Base-by-base conservation (phyloP, 2,113 vertebrate genomes). In the Erythrolamprus reginae region DNA sequence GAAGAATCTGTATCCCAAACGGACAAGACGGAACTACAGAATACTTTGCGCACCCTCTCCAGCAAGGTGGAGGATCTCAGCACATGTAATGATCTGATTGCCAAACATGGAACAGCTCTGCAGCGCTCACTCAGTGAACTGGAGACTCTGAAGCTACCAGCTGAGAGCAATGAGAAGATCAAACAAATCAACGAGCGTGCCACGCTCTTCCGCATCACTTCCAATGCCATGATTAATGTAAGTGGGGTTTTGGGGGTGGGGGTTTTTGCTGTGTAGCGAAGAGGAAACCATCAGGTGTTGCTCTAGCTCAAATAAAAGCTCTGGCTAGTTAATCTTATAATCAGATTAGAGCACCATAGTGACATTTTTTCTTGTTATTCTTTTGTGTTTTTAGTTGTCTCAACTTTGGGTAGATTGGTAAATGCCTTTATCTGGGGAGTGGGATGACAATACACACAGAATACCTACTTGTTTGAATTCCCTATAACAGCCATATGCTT, bases 171-270 rank as follows among this genome's bases (percentile, higher is more conserved):
- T 0, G 99, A 99, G 33, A 99, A 99, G 96, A 98, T 99, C 95
- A 98, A 98, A 93, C 98, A 99, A 95, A 99, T 99, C 87, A 99
- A 99, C 0, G 99, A 99, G 65, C 97, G 99, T 9, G 98, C 99
- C 91, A 99, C 99, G 0, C 98, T 99, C 85, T 99, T 99, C 94
- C 97, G 99, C 94, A 99, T 99, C 97, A 99, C 99, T 2, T 99
- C 99, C 90, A 99, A 99, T 1, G 99, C 99, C 93, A 99, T 99
- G 99, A 99, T 99, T 95, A 99, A 99, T 0, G 99, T 99, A 97
- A 97, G 98, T 95, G 70, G 52, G 48, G 3, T 52, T 17, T 15
- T 15, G 51, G 3, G 13, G 51, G 3, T 13, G 3, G 13, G 51
- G 3, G 48, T 48, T 50, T 10, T 50, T 15, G 53, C 15, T 52